A percentile compares a stretch with the other conserved stretches of the same genome.
These are phyloP conservation scores for Andrena dorsata DNA, from an alignment of 2,888 invertebrate species.

Conservation along the genomic window DNA sequence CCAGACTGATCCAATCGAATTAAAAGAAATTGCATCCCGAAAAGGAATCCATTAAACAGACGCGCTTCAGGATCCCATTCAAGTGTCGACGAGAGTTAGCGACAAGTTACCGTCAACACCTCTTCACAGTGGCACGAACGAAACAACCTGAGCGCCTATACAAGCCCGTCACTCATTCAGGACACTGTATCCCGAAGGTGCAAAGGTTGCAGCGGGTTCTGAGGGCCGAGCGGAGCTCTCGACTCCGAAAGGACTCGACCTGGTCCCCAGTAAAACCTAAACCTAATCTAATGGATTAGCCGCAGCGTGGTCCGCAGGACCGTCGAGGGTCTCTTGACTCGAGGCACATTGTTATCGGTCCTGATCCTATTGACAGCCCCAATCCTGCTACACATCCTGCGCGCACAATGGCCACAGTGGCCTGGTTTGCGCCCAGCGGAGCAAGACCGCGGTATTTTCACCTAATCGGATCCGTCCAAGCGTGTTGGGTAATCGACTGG, in stretches of 20 bases:
- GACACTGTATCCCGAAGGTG: not conserved
- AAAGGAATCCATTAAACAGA: not conserved
- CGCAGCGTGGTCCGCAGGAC: constrained; percentile 60
- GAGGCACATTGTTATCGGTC: constrained; percentile 75
- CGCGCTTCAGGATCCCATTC: constrained; percentile 24
- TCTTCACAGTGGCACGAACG: constrained; percentile 27
- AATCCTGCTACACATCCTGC: constrained; percentile 16
- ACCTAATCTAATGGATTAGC: constrained; percentile 74
- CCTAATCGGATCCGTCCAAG: constrained; percentile 79
- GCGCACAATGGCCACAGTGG: constrained; percentile 51
- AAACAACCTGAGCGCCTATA: constrained; percentile 35
- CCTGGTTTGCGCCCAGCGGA: constrained; percentile 65
- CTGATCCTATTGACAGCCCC: constrained; percentile 75
- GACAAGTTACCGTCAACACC: constrained; percentile 45
- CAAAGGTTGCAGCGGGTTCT: not conserved
- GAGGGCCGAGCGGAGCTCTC: constrained; percentile 26
- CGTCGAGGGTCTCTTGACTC: constrained; percentile 80
- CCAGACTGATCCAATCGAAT: constrained; percentile 7
- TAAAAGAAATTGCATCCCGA: constrained; percentile 13
- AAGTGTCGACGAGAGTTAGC: constrained; percentile 41
- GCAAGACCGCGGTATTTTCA: constrained; percentile 69
- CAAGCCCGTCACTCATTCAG: constrained; percentile 40
- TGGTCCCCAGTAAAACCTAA: constrained; percentile 55
- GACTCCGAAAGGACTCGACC: constrained; percentile 36
- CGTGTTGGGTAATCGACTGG: constrained; percentile 75